Evolutionary conservation across 2,888 invertebrate species (phyloP), one percentile per base, ranked within the genome.

Genomic region (Hirtodrosophila confusa): DNA sequence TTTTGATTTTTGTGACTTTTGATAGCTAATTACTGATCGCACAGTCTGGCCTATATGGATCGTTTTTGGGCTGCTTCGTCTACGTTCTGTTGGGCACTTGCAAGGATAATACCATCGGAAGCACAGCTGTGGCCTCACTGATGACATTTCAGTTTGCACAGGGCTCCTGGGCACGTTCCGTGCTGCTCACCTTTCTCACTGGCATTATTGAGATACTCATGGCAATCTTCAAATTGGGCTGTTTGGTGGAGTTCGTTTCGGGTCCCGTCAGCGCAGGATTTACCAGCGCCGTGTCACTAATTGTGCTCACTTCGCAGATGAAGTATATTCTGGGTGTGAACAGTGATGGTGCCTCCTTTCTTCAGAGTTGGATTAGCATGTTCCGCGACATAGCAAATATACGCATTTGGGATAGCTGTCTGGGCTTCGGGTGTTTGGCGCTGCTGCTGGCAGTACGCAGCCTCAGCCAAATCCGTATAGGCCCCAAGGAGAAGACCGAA

Each of bases 21-120:
- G 10, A 4, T 29, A 3, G 1, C 11, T 29, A 35, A 44, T 17
- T 29, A 29, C 23, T 23, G 31, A 8, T 31, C 31, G 88, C 91
- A n/a, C 93, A 97, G 95, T 96, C 96, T 91, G 98, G 98, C 35
- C 93, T 98, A 43, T 98, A 98, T 92, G 96, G 97, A 50, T 96
- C 98, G 6, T 98, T 98, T 92, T 92, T 98, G 89, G 97, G 98
- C 41, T 96, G 96, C 90, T 95, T 98, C 91, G 93, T 97, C 70
- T 98, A 98, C 92, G 95, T 97, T 74, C 91, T 98, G 68, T 93
- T 98, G 78, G 98, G 98, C 40, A 97, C 97, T 58, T 97, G 97
- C 90, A 97, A 97, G 91, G 97, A 98, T 90, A 96, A 97, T 75
- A 97, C 98, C 2, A 94, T 97, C 83, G 98, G 98, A 7, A 98